These are phyloP conservation scores for Helogale parvula DNA, from an alignment of 2,113 vertebrate genomes.

Conservation along the genomic window DNA sequence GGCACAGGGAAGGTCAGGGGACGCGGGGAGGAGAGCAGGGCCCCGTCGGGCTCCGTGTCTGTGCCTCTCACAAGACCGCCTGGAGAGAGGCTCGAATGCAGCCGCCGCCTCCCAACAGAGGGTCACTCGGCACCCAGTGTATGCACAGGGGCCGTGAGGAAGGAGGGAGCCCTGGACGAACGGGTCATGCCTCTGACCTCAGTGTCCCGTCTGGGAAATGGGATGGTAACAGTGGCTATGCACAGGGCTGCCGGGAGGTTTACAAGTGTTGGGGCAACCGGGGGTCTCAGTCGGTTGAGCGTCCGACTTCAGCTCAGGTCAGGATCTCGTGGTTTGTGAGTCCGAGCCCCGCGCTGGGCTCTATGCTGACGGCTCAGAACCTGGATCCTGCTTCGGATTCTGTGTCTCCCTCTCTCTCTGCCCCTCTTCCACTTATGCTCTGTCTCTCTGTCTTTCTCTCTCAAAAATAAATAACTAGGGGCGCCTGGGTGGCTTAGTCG, in stretches of 20 bases:
- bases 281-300: no score
- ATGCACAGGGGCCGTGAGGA: fast-evolving
- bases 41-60: neutral
- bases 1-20: neutral
- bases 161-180: fast-evolving
- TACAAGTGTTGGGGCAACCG: neutral
- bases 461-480: no score
- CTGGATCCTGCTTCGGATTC: no score
- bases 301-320: no score
- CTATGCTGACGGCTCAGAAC: no score
- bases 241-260: neutral
- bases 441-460: no score
- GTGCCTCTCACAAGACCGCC: neutral
- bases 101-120: fast-evolving
- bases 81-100: neutral
- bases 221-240: neutral
- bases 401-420: no score
- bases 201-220: neutral
- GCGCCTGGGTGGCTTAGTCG: no score
- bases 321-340: no score
- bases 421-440: no score
- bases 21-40: neutral
- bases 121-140: neutral
- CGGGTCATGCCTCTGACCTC: neutral
- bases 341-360: no score